These are phyloP conservation scores for mouse (Mus musculus) DNA, from an alignment of 2,113 vertebrate genomes.

Conservation along the genomic window DNA sequence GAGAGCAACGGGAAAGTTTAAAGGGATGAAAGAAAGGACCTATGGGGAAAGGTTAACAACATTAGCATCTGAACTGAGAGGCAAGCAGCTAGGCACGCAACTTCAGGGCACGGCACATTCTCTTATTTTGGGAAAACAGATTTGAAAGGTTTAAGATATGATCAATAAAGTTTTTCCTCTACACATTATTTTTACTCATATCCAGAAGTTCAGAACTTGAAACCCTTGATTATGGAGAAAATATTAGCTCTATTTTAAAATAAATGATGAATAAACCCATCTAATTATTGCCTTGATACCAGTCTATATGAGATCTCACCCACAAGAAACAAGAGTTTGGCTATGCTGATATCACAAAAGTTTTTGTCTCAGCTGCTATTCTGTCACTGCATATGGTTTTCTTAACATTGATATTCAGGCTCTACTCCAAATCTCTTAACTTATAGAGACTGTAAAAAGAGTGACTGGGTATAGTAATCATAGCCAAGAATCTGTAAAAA, in stretches of 20 bases:
- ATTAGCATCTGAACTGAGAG: slow-evolving; percentile 78
- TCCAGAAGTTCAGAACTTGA: slow-evolving; percentile 32
- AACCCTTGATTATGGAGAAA: slow-evolving; percentile 31
- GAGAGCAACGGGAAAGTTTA: slow-evolving; percentile 79
- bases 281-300: slow-evolving; percentile 33
- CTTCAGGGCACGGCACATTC: slow-evolving; percentile 59
- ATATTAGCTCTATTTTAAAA: not conserved
- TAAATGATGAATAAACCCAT: not conserved
- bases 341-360: not conserved
- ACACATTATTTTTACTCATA: slow-evolving; percentile 58
- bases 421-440: slow-evolving; percentile 1
- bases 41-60: slow-evolving; percentile 80
- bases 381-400: not conserved
- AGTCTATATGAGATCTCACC: slow-evolving; percentile 28
- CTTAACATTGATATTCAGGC: slow-evolving; percentile 6
- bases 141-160: slow-evolving; percentile 59
- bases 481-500: slow-evolving; percentile 23
- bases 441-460: not conserved
- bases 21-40: slow-evolving; percentile 80
- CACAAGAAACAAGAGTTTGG: slow-evolving; percentile 27
- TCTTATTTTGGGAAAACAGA: slow-evolving; percentile 56
- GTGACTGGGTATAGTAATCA: slow-evolving; percentile 16
- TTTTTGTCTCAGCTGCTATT: slow-evolving; percentile 22
- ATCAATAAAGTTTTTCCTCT: slow-evolving; percentile 56
- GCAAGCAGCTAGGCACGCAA: slow-evolving; percentile 73